Evolutionary conservation across 2,888 invertebrate genomes (phyloP).

Genomic region (Folsomia candida): DNA sequence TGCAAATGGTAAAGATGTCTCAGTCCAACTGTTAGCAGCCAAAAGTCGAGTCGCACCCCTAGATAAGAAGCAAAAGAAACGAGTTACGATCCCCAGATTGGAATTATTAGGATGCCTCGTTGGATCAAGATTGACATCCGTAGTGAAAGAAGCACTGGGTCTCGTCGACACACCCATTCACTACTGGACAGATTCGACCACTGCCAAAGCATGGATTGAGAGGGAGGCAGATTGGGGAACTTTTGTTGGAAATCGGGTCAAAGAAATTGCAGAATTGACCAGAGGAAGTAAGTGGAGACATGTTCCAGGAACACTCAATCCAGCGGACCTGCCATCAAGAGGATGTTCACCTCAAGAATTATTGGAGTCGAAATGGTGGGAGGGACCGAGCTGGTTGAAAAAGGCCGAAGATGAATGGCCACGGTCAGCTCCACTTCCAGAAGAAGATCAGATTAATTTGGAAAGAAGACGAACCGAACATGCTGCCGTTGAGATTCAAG

Average conservation of each 20-base stretch:
- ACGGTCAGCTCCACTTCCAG: background rate
- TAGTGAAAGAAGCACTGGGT: background rate
- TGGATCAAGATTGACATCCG: background rate
- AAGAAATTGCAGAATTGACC: slow-evolving; percentile 1
- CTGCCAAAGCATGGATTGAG: slow-evolving; percentile 11
- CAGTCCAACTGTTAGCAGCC: background rate
- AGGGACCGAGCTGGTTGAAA: slow-evolving; percentile 35
- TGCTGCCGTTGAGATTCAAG: background rate
- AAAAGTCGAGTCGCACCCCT: background rate
- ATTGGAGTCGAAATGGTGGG: no score
- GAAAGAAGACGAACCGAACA: background rate
- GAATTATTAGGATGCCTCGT: background rate
- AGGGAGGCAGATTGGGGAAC: slow-evolving; percentile 15
- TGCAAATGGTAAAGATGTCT: background rate
- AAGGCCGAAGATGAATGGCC: slow-evolving; percentile 23
- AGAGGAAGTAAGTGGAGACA: background rate
- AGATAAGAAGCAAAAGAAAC: background rate
- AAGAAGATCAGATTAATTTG: slow-evolving; percentile 11
- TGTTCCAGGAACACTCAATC: no score
- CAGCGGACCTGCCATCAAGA: no score
- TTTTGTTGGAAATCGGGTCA: no score
- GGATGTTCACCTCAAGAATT: slow-evolving; percentile 18
- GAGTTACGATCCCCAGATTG: slow-evolving; percentile 2
- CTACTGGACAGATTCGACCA: slow-evolving; percentile 16
- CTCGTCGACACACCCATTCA: background rate